Percentiles rank a stretch among this genome's conserved stretches.
Conservation (phyloP, 2,888 invertebrate species). For the Neoascia interrupta region DNA sequence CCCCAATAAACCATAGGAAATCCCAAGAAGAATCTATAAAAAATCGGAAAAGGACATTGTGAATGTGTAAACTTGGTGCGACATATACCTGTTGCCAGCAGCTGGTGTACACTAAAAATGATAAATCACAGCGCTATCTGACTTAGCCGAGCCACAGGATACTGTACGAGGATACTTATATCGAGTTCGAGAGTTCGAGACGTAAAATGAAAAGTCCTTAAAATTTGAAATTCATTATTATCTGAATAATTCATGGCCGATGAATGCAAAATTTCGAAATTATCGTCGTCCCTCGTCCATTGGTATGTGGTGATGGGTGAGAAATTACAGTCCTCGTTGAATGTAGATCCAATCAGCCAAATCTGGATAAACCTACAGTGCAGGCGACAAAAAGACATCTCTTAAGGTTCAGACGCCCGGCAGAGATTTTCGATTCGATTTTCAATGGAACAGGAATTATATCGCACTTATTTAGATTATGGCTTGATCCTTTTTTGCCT, state of each 20-base stretch:
- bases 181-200: no score
- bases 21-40: constrained; percentile 31
- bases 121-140: constrained; percentile 48
- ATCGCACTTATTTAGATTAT: constrained; percentile 65
- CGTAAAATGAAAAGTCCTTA: constrained; percentile 34
- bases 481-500: constrained; percentile 50
- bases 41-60: background rate
- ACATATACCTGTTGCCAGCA: constrained; percentile 54
- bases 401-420: constrained; percentile 38
- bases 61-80: constrained; percentile 36
- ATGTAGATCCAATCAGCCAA: constrained; percentile 45
- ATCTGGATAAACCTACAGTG: constrained; percentile 22
- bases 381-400: constrained; percentile 23
- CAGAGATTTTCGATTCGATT: constrained; percentile 42
- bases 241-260: constrained; percentile 64
- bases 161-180: no score
- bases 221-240: constrained; percentile 62
- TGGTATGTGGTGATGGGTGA: background rate
- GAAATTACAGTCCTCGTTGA: constrained; percentile 12
- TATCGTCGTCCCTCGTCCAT: constrained; percentile 37
- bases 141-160: constrained; percentile 7
- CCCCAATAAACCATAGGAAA: constrained; percentile 17
- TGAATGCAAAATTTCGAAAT: constrained; percentile 56
- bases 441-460: constrained; percentile 57
- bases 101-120: constrained; percentile 22